Percentiles rank a stretch among this genome's conserved stretches.
These are phyloP conservation scores for Himalopsyche anomala DNA, from an alignment of 2,888 invertebrate genomes.

Conservation along the genomic window DNA sequence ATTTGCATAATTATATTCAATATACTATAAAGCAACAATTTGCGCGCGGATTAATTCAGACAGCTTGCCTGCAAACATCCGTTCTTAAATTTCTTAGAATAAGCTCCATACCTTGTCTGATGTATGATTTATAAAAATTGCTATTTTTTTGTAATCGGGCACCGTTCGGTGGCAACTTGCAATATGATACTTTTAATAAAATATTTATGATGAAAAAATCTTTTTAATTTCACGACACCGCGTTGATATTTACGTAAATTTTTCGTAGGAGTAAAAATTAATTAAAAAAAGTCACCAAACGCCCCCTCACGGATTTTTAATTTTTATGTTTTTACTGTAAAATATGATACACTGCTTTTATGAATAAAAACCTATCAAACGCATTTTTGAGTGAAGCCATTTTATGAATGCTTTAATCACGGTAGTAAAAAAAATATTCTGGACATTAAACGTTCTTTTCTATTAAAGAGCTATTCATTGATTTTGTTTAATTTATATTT, in stretches of 20 bases:
- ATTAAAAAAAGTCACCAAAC: conserved; percentile 8
- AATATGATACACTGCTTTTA: conserved; percentile 19
- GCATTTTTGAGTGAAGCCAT: neutral
- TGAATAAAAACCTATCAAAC: neutral
- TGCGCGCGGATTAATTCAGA: conserved; percentile 14
- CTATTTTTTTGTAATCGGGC: conserved; percentile 11
- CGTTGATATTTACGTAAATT: neutral
- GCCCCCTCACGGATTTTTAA: neutral
- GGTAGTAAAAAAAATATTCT: neutral
- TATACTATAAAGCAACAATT: conserved; percentile 21
- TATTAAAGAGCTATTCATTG: neutral
- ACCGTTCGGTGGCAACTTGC: conserved; percentile 20
- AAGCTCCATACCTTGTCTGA: neutral
- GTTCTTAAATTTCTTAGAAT: conserved; percentile 6
- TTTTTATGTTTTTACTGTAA: conserved; percentile 1
- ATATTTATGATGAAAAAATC: neutral
- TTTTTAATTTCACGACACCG: neutral
- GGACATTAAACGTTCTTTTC: neutral
- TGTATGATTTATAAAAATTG: conserved; percentile 29
- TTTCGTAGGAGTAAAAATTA: conserved; percentile 7
- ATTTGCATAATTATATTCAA: conserved; percentile 22
- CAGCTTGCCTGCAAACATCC: neutral
- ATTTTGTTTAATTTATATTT: neutral
- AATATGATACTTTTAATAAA: conserved; percentile 9
- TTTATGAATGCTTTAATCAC: neutral